Evolutionary conservation across 2,797 vertebrate genomes (phyloP).

Genomic region (Tolypeutes matacus): DNA sequence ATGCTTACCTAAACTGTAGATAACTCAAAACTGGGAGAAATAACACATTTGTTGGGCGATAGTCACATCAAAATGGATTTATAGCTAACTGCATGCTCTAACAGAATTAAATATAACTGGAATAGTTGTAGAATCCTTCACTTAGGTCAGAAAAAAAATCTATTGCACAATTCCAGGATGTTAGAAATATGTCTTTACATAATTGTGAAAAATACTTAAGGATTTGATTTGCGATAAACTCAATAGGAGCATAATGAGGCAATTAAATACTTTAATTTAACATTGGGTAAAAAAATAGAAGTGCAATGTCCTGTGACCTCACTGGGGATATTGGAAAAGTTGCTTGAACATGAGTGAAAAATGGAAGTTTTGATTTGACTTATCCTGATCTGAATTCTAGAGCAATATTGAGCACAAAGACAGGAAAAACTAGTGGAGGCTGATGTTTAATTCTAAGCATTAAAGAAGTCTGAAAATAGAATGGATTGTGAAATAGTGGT

Average conservation of each 20-base stretch:
- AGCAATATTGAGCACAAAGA: not conserved
- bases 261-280: not conserved
- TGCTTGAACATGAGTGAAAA: slow-evolving; percentile 36
- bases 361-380: not conserved
- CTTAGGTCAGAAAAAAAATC: slow-evolving; percentile 3
- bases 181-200: not conserved
- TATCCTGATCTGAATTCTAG: slow-evolving; percentile 30
- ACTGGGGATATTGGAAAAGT: not conserved
- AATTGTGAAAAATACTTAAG: slow-evolving; percentile 9
- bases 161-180: not conserved
- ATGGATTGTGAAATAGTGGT: not conserved
- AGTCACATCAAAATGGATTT: slow-evolving; percentile 40
- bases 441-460: slow-evolving; percentile 36
- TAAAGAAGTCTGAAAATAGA: slow-evolving; percentile 50
- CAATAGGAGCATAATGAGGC: not conserved
- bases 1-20: slow-evolving; percentile 1
- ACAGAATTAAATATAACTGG: slow-evolving; percentile 11
- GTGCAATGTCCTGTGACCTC: not conserved
- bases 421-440: not conserved
- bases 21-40: slow-evolving; percentile 31
- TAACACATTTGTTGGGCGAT: not conserved
- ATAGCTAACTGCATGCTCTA: not conserved
- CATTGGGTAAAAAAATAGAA: not conserved
- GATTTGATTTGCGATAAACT: not conserved
- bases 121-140: slow-evolving; percentile 27